phyloP scores from a whole-genome alignment of 1,140 invertebrate genomes.

The Grapholita molesta region DNA sequence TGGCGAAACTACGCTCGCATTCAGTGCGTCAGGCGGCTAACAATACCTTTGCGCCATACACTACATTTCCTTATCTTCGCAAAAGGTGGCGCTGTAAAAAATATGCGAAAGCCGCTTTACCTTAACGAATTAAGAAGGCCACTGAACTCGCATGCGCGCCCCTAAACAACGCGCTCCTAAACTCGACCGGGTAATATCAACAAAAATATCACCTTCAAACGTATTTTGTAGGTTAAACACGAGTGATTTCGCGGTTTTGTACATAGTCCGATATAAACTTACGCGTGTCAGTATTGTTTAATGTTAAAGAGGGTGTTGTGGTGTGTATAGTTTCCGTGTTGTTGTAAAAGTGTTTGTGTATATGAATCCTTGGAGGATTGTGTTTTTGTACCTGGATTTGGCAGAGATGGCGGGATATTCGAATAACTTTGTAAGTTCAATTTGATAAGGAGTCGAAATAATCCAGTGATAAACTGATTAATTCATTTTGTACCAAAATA shows the following conservation, averaged over 20 bases:
- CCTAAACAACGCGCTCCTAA: conserved; percentile 23
- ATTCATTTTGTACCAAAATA: background rate
- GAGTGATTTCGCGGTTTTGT: conserved; percentile 69
- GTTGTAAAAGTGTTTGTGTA: conserved; percentile 26
- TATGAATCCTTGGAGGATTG: conserved; percentile 24
- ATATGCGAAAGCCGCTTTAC: conserved; percentile 40
- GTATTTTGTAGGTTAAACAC: conserved; percentile 77
- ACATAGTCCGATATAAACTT: conserved; percentile 53
- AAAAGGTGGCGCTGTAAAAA: conserved; percentile 18
- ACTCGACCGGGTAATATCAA: conserved; percentile 63
- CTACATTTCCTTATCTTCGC: background rate
- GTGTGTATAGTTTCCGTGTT: conserved; percentile 32
- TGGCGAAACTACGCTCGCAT: background rate
- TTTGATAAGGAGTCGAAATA: background rate
- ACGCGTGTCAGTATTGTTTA: conserved; percentile 39
- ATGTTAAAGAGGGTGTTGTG: conserved; percentile 28
- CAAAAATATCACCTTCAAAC: conserved; percentile 78
- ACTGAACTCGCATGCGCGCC: conserved; percentile 20
- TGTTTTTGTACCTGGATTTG: conserved; percentile 31
- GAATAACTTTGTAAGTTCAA: conserved; percentile 28
- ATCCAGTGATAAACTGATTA: background rate
- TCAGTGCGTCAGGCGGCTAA: background rate
- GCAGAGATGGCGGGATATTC: conserved; percentile 55
- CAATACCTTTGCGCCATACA: too few relatives aligned
- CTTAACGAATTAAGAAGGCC: conserved; percentile 48